Conservation (phyloP, 2,113 vertebrate species). For the Sinocyclocheilus rhinocerous region DNA sequence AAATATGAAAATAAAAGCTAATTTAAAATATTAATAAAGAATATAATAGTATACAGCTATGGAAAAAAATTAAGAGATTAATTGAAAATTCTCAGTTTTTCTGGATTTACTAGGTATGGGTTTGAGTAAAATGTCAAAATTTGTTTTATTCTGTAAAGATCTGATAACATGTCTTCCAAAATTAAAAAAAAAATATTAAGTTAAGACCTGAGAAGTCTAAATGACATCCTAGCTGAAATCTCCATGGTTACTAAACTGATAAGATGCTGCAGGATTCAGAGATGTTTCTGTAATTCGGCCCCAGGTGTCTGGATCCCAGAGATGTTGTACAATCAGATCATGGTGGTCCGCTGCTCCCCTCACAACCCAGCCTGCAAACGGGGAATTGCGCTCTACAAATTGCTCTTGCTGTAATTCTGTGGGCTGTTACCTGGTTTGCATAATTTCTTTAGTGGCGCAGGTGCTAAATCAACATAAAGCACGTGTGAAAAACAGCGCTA, state of each 20-base stretch:
- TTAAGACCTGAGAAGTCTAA: neutral
- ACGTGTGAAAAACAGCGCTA: neutral
- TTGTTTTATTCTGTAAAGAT: no score
- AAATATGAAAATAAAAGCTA: no score
- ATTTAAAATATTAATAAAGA: no score
- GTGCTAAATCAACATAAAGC: neutral
- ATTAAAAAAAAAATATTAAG: neutral
- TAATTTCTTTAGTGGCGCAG: neutral
- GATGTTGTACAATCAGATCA: slow-evolving; percentile 11
- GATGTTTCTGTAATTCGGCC: neutral
- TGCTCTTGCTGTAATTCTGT: neutral
- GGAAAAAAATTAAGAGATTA: no score
- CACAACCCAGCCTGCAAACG: neutral
- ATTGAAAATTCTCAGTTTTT: no score
- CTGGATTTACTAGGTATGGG: no score
- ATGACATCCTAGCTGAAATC: neutral
- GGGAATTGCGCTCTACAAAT: neutral
- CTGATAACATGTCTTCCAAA: no score
- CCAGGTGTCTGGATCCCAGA: neutral
- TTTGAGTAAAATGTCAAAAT: no score
- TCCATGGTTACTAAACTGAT: slow-evolving; percentile 3
- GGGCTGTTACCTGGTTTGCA: neutral
- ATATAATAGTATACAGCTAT: no score
- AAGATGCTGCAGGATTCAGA: neutral
- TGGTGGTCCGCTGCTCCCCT: neutral